Evolutionary conservation across 2,113 vertebrate genomes (phyloP).

Genomic region (Zeus faber): DNA sequence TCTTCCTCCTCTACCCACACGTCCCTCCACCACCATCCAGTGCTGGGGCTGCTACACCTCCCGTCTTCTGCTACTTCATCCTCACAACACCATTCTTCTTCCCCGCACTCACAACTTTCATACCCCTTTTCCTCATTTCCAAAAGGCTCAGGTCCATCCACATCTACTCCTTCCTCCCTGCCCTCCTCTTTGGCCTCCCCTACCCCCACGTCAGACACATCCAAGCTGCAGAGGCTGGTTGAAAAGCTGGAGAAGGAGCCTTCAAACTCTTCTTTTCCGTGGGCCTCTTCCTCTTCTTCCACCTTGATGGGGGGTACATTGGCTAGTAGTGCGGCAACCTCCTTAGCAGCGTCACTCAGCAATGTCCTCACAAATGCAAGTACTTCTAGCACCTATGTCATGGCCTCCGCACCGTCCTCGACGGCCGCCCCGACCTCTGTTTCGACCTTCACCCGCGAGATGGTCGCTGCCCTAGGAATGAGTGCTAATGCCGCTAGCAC

Average conservation of each 20-base stretch:
- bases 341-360: conserved; percentile 39
- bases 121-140: conserved; percentile 71
- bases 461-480: conserved; percentile 69
- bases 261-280: conserved; percentile 45
- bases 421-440: conserved; percentile 62
- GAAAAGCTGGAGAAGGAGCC: conserved; percentile 79
- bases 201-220: conserved; percentile 79
- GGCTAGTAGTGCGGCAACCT: conserved; percentile 39
- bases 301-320: conserved; percentile 70
- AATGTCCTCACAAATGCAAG: conserved; percentile 62
- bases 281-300: conserved; percentile 68
- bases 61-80: conserved; percentile 50
- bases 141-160: conserved; percentile 67
- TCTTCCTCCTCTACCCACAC: conserved; percentile 71
- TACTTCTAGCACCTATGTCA: conserved; percentile 67
- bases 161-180: conserved; percentile 43
- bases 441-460: conserved; percentile 73
- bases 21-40: conserved; percentile 66
- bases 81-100: conserved; percentile 58
- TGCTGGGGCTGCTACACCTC: conserved; percentile 62
- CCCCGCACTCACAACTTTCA: conserved; percentile 59
- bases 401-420: conserved; percentile 72
- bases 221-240: conserved; percentile 75
- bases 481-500: conserved; percentile 48
- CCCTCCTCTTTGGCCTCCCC: conserved; percentile 55